Percentiles rank a stretch among this genome's conserved stretches.
Evolutionary conservation across 2,113 vertebrate species (phyloP).

Genomic region (Micromys minutus): DNA sequence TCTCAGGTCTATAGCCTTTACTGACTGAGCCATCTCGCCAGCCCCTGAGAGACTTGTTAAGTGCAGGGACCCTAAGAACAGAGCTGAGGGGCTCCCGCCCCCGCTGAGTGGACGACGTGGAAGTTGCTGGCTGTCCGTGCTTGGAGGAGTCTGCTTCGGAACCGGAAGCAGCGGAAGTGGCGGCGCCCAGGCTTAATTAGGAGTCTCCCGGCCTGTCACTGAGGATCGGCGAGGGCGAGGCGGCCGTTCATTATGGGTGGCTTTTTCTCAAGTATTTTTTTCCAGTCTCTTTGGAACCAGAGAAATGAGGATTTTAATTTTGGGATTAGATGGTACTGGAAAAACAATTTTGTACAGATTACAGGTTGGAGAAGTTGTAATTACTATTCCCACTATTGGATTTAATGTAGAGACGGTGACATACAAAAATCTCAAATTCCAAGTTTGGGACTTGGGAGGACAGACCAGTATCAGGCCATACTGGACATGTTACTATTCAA

Average conservation of each 20-base stretch:
- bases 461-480: constrained; percentile 99
- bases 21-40: neutral
- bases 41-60: neutral
- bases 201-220: neutral
- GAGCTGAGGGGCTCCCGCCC: neutral
- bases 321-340: constrained; percentile 97
- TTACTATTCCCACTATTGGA: constrained; percentile 98
- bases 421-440: constrained; percentile 98
- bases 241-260: constrained; percentile 82
- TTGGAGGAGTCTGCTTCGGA: neutral
- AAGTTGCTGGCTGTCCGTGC: constrained; percentile 15
- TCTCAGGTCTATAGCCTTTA: neutral
- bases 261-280: constrained; percentile 97
- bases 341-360: constrained; percentile 98
- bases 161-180: constrained; percentile 21
- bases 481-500: constrained; percentile 99
- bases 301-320: constrained; percentile 99
- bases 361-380: constrained; percentile 99
- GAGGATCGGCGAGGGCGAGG: constrained; percentile 1
- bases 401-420: constrained; percentile 99
- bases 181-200: neutral
- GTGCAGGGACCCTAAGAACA: neutral
- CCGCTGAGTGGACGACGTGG: constrained; percentile 68
- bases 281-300: constrained; percentile 96
- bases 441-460: constrained; percentile 99